Evolutionary conservation across 2,888 invertebrate species (phyloP), one percentile per base, ranked within the genome.

Genomic region (Petrophora chlorosata): DNA sequence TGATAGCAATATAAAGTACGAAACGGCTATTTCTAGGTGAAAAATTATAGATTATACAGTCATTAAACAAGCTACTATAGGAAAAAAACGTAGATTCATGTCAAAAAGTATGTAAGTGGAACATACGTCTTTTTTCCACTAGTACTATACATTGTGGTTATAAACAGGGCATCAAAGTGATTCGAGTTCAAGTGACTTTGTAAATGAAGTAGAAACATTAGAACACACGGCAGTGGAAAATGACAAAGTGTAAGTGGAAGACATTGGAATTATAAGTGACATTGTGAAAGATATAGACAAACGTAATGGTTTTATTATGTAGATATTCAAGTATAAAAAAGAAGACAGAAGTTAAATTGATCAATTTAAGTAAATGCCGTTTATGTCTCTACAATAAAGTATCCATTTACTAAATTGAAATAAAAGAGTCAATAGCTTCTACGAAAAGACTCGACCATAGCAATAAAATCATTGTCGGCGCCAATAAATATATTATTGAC

Each of bases 401-500:
- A 5, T 36, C 23, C 17, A 41, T 17, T 47, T 41, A 10, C 30
- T 8, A 36, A 36, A 49, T 43, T 38, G 28, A 7, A 43, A 23
- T 43, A 32, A 42, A 42, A 35, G n/a, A 39, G 23, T 14, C 29
- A 43, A 43, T 9, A 36, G 32, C 43, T 39, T 17, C 44, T n/a
- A 44, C 23, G 23, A 5, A n/a, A 32, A 26, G n/a, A 36, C 28
- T 15, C 9, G 23, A 39, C 7, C 12, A 3, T 16, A 5, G 30
- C 38, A 28, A 32, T 42, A 32, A 39, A 41, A 42, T 43, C 38
- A 39, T 8, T 53, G 14, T 39, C 41, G 29, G 10, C 26, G 26
- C 34, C 40, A 34, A 25, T 50, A 43, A 44, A 44, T 30, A 16
- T 25, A 28, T 50, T 44, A 44, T 43, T 33, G 29, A 7, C 36